These are phyloP conservation scores for Euwallacea fornicatus DNA, from an alignment of 1,140 invertebrate species.

Conservation along the genomic window DNA sequence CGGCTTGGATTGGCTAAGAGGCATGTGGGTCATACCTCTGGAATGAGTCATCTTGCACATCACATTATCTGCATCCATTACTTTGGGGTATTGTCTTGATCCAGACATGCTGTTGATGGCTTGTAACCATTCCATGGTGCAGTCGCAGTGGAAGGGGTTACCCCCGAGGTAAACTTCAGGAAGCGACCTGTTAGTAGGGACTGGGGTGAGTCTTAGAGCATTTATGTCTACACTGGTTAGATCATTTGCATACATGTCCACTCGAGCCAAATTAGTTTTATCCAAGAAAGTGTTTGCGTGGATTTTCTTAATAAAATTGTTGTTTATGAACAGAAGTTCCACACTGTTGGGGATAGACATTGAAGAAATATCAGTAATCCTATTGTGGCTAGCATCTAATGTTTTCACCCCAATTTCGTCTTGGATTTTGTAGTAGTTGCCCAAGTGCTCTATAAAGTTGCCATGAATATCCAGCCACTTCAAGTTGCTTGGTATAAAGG, in stretches of 20 bases:
- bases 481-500: slow-evolving; percentile 81
- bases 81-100: slow-evolving; percentile 75
- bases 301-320: slow-evolving; percentile 80
- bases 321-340: slow-evolving; percentile 85
- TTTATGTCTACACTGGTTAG: slow-evolving; percentile 79
- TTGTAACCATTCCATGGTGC: slow-evolving; percentile 90
- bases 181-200: slow-evolving; percentile 67
- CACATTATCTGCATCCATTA: slow-evolving; percentile 85
- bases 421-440: slow-evolving; percentile 83
- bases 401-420: slow-evolving; percentile 79
- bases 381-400: slow-evolving; percentile 84
- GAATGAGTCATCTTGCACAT: slow-evolving; percentile 82
- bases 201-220: slow-evolving; percentile 72
- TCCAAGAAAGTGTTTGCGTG: slow-evolving; percentile 82
- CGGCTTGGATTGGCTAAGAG: slow-evolving; percentile 66
- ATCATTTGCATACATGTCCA: slow-evolving; percentile 88
- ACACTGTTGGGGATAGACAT: slow-evolving; percentile 86
- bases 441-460: slow-evolving; percentile 82
- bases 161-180: slow-evolving; percentile 87
- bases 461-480: slow-evolving; percentile 90
- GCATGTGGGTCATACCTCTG: slow-evolving; percentile 67
- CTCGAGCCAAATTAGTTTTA: slow-evolving; percentile 79
- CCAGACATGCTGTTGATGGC: slow-evolving; percentile 82
- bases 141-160: slow-evolving; percentile 89
- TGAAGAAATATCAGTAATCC: slow-evolving; percentile 75